Evolutionary conservation across 2,888 invertebrate species (phyloP), one percentile per base, ranked within the genome.

Genomic region (Blera fallax): DNA sequence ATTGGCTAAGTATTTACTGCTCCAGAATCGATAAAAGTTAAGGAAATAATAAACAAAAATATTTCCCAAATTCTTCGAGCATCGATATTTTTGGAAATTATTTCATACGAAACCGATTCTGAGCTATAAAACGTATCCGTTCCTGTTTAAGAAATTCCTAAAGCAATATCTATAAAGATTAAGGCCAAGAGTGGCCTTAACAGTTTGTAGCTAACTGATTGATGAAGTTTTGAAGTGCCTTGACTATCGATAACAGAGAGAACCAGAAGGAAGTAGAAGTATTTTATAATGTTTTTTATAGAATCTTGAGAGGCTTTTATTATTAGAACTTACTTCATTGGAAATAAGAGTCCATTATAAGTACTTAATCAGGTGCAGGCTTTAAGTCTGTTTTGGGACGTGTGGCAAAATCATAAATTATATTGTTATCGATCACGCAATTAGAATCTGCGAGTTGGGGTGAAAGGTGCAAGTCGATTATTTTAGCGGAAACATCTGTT

Each of bases 51-150:
- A 43, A 29, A 4, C 1, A 16, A 43, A 43, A 29, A 43, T 16
- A 43, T 62, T 45, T 45, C 16, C 18, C 10, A 45, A 16, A 21
- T 32, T 62, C 14, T 29, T 24, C 7, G 32, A 60, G 14, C 21
- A 48, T 52, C 14, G 27, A 40, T 73, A 73, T 62, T 62, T 73
- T 73, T 73, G 29, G 43, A 62, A 29, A 27, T 73, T 40, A 52
- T 40, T 73, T 62, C 62, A 73, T 43, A n/a, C 34, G 8, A 72
- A 32, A 18, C 21, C 5, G 14, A 37, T 29, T 40, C 54, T 54
- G 5, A 6, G 40, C 3, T 16, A 29, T 40, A 40, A 52, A 52
- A 40, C 27, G 29, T 54, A 37, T 52, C 56, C 43, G 32, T 32
- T 69, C 34, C 32, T 56, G 21, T n/a, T 10, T 43, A 56, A n/a